These are phyloP conservation scores for Calliphora vicina DNA, from an alignment of 1,140 invertebrate genomes.

Conservation along the genomic window DNA sequence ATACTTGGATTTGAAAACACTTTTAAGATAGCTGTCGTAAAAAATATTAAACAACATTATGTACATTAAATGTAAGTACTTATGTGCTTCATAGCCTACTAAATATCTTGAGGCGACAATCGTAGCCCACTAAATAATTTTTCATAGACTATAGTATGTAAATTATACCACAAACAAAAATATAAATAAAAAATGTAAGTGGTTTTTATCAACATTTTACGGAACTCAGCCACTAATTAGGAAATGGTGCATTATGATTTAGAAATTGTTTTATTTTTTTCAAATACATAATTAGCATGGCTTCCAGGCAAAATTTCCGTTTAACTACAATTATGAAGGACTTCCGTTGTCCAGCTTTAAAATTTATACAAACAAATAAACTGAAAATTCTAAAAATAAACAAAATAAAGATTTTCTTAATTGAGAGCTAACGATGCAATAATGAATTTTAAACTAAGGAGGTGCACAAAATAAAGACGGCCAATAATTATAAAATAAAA, in stretches of 20 bases:
- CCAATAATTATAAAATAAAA: too few relatives aligned
- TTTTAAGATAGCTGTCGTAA: too few relatives aligned
- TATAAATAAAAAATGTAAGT: not conserved
- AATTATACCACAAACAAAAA: conserved; percentile 9
- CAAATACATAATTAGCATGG: not conserved
- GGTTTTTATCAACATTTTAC: conserved; percentile 21
- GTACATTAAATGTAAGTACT: too few relatives aligned
- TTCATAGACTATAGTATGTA: not conserved
- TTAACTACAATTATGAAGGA: not conserved
- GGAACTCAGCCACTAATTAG: conserved; percentile 17
- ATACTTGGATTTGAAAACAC: too few relatives aligned
- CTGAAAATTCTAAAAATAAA: too few relatives aligned
- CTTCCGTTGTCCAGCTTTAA: not conserved
- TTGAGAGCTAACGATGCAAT: too few relatives aligned
- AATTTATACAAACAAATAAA: too few relatives aligned
- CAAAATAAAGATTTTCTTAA: too few relatives aligned
- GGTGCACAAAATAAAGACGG: too few relatives aligned
- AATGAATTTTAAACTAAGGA: too few relatives aligned
- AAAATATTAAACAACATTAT: too few relatives aligned
- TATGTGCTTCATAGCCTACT: not conserved
- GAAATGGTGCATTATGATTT: conserved; percentile 19
- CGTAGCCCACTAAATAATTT: too few relatives aligned
- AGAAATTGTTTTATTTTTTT: not conserved
- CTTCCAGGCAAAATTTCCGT: conserved; percentile 20
- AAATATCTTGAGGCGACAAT: not conserved